Evolutionary conservation across 2,888 invertebrate species (phyloP).

Genomic region (Tenthredo livida): DNA sequence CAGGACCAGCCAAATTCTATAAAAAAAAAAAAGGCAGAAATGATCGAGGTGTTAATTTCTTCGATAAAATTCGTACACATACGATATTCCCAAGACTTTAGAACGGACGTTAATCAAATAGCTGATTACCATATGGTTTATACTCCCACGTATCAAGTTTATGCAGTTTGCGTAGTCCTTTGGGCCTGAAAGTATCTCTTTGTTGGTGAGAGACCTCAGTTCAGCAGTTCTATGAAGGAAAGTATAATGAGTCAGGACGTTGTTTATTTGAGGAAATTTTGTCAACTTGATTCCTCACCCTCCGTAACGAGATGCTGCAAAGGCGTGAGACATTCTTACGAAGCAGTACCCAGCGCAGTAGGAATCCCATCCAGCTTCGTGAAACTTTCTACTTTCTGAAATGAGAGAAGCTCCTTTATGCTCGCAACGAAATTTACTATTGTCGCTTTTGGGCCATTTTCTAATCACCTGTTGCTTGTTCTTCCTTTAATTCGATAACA

Average conservation of each 20-base stretch:
- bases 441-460: background rate
- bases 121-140: conserved; percentile 82
- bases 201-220: conserved; percentile 74
- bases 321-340: conserved; percentile 83
- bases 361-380: conserved; percentile 93
- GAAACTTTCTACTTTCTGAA: conserved; percentile 76
- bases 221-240: conserved; percentile 59
- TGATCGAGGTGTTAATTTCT: background rate
- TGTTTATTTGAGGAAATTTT: conserved; percentile 63
- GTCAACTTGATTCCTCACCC: conserved; percentile 77
- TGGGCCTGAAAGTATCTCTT: conserved; percentile 80
- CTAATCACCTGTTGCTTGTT: conserved; percentile 44
- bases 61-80: background rate
- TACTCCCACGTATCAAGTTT: conserved; percentile 82
- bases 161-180: conserved; percentile 80
- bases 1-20: conserved; percentile 79
- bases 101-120: conserved; percentile 79
- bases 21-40: conserved; percentile 60
- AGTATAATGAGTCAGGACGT: conserved; percentile 25
- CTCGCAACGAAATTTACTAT: conserved; percentile 44
- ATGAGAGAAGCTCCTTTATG: conserved; percentile 36
- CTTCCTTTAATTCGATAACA: conserved; percentile 69
- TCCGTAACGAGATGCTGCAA: conserved; percentile 79
- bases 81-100: conserved; percentile 10
- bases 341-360: conserved; percentile 88